Percentiles rank a stretch among this genome's conserved stretches.
Conservation (phyloP, 1,140 invertebrate genomes). For the fruit fly (Drosophila melanogaster) region Release_6_plus_ISO1_MT NT_033779.5:16167001-16167500, state of each 20-base stretch:
- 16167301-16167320: slow-evolving; percentile 14
- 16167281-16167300: not conserved
- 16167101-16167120: too few relatives aligned
- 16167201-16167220: slow-evolving; percentile 8
- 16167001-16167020: slow-evolving; percentile 4
- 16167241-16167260: slow-evolving; percentile 11
- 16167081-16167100: not conserved
- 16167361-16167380: slow-evolving; percentile 20
- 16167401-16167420: slow-evolving; percentile 44
- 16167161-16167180: slow-evolving; percentile 15
- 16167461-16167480: slow-evolving; percentile 10
- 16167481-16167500: slow-evolving; percentile 38
- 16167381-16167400: slow-evolving; percentile 21
- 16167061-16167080: not conserved
- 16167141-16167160: not conserved
- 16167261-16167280: not conserved
- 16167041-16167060: not conserved
- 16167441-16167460: slow-evolving; percentile 34
- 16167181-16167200: slow-evolving; percentile 2
- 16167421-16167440: slow-evolving; percentile 51
- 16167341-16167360: slow-evolving; percentile 48
- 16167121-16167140: not conserved
- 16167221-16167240: slow-evolving; percentile 39
- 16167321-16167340: slow-evolving; percentile 23
- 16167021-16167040: not conserved